Evolutionary conservation across 2,113 vertebrate species (phyloP).

Genomic region (Catharus minimus): DNA sequence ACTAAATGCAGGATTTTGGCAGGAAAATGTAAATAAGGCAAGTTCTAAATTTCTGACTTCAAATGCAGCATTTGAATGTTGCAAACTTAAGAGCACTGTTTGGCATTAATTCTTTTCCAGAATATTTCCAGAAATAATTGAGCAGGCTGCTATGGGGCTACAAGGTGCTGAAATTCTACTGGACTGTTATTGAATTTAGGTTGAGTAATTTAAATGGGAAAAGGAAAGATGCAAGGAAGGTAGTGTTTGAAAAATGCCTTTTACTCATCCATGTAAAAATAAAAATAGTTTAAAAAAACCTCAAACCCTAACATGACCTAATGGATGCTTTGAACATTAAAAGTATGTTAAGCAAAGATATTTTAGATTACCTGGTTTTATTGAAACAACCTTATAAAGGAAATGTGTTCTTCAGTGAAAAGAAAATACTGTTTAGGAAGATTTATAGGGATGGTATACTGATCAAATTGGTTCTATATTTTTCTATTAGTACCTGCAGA

Average conservation of each 20-base stretch:
- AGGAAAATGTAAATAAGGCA: neutral
- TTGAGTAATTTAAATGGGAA: neutral
- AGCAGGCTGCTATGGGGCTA: neutral
- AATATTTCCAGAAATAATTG: conserved; percentile 6
- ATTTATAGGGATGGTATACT: neutral
- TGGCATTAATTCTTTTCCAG: neutral
- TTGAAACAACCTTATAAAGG: neutral
- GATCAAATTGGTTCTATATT: neutral
- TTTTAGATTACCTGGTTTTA: neutral
- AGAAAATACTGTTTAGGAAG: neutral
- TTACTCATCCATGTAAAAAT: neutral
- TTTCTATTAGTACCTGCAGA: neutral
- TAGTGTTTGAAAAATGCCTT: neutral
- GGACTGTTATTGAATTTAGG: neutral
- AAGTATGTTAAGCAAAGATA: neutral
- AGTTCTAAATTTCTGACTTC: conserved; percentile 6
- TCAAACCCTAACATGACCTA: neutral
- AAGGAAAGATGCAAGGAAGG: neutral
- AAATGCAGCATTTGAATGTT: neutral
- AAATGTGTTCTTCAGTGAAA: neutral
- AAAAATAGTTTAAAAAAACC: neutral
- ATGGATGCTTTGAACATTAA: neutral
- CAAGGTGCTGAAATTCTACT: conserved; percentile 13
- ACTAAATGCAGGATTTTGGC: conserved; percentile 16
- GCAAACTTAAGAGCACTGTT: neutral